phyloP scores from a whole-genome alignment of 2,888 invertebrate genomes.

The Cylloceria caligata region DNA sequence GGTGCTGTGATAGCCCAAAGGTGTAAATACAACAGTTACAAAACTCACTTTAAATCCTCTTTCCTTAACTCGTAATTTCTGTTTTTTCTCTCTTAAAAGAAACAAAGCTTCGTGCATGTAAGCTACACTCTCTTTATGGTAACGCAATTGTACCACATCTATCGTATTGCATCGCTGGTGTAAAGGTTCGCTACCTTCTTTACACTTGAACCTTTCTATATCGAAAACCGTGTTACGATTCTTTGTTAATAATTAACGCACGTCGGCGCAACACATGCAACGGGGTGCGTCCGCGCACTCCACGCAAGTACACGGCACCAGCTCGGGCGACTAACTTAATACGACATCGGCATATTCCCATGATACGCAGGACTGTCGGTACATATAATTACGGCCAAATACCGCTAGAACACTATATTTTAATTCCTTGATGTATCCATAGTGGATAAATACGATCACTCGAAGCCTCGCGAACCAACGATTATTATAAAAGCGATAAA shows the following conservation, averaged over 20 bases:
- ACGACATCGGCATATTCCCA: background rate
- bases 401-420: background rate
- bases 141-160: background rate
- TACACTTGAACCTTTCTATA: slow-evolving; percentile 11
- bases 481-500: too few relatives aligned
- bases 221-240: slow-evolving; percentile 40
- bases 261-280: background rate
- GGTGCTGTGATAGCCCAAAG: background rate
- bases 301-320: background rate
- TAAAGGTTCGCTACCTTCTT: background rate
- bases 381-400: slow-evolving; percentile 13
- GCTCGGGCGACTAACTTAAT: background rate
- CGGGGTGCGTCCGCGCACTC: background rate
- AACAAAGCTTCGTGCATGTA: background rate
- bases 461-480: too few relatives aligned
- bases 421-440: background rate
- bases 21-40: background rate
- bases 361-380: background rate
- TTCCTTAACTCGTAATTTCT: background rate
- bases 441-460: too few relatives aligned
- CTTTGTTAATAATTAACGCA: slow-evolving; percentile 42
- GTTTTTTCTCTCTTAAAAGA: background rate
- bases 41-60: slow-evolving; percentile 3
- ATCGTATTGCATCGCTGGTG: background rate
- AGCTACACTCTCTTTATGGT: background rate